Evolutionary conservation across 2,797 vertebrate genomes (phyloP).

Genomic region (Rhinogobio ventralis): DNA sequence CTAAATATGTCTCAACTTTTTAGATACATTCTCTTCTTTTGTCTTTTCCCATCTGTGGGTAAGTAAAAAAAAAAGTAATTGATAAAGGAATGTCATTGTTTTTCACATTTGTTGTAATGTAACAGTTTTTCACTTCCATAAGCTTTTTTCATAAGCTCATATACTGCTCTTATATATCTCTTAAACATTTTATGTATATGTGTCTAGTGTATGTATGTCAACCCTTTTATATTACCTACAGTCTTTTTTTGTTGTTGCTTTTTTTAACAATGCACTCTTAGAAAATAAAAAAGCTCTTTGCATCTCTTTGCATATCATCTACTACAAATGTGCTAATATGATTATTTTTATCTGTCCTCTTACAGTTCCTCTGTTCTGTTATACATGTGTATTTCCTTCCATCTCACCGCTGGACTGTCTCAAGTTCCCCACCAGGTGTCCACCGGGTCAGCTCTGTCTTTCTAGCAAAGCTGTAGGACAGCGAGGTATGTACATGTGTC

Average conservation of each 20-base stretch:
- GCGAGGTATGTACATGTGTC: not conserved
- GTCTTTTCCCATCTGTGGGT: constrained; percentile 45
- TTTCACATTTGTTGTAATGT: not conserved
- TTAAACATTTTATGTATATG: not conserved
- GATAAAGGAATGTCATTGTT: not conserved
- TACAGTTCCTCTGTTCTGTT: constrained; percentile 77
- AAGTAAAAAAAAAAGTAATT: not conserved
- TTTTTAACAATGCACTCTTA: not conserved
- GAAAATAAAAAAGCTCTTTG: no score
- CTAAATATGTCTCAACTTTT: constrained; percentile 1
- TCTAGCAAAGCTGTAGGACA: constrained; percentile 73
- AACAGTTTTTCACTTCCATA: not conserved
- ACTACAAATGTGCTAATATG: not conserved
- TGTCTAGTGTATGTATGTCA: not conserved
- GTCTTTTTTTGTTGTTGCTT: not conserved
- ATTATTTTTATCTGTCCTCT: not conserved
- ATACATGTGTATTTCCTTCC: constrained; percentile 81
- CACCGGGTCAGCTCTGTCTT: constrained; percentile 73
- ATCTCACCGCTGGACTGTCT: constrained; percentile 80
- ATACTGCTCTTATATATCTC: no score
- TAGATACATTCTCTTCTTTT: not conserved
- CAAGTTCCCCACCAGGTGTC: constrained; percentile 73
- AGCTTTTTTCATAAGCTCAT: not conserved
- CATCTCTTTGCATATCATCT: not conserved
- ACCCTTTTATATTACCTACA: not conserved